Percentiles rank a stretch among this genome's conserved stretches.
These are phyloP conservation scores for Acipenser ruthenus DNA, from an alignment of 2,797 vertebrate genomes.

Conservation along the genomic window DNA sequence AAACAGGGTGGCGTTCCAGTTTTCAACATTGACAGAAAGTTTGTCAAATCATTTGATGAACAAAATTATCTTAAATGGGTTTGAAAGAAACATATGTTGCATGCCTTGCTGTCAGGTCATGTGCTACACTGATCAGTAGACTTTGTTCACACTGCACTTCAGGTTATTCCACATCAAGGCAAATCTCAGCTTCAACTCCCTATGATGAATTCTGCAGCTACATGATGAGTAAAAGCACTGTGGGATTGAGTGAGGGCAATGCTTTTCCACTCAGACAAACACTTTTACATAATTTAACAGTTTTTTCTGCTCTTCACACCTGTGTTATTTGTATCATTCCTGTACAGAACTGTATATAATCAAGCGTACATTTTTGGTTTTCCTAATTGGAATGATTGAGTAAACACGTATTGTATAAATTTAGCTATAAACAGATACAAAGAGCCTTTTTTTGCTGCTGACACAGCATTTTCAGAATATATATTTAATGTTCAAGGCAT, in stretches of 20 bases:
- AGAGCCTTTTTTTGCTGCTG: neutral
- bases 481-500: neutral
- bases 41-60: too few species aligned
- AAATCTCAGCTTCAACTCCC: neutral
- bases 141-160: constrained; percentile 1
- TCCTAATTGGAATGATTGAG: neutral
- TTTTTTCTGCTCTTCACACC: neutral
- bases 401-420: neutral
- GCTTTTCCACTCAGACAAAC: constrained; percentile 6
- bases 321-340: too few species aligned
- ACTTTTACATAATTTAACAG: constrained; percentile 8
- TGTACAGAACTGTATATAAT: too few species aligned
- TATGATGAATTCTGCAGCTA: constrained; percentile 1
- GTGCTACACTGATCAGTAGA: neutral
- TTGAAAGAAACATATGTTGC: too few species aligned
- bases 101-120: too few species aligned
- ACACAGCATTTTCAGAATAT: neutral
- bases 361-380: constrained; percentile 2
- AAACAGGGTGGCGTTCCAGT: too few species aligned
- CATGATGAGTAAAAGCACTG: neutral
- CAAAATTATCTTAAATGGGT: too few species aligned
- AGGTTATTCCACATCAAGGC: constrained; percentile 4
- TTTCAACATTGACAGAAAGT: too few species aligned
- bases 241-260: neutral
- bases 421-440: neutral